phyloP scores from a whole-genome alignment of 2,113 vertebrate genomes.

The Silurus meridionalis region DNA sequence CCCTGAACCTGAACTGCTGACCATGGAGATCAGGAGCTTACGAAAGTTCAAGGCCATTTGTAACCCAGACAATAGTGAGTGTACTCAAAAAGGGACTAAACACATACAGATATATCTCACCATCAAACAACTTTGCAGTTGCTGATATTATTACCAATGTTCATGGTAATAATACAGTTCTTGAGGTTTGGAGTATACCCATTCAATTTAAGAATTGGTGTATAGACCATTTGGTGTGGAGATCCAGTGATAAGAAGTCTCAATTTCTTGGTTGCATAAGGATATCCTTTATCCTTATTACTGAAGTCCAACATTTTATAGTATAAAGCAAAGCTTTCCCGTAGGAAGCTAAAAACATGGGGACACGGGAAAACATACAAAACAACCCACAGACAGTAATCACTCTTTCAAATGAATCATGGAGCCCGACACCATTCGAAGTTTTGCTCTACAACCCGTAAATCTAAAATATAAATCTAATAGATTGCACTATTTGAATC shows the following conservation, averaged over 20 bases:
- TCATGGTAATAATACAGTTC: background rate
- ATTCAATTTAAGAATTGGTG: too few species aligned
- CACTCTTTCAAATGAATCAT: background rate
- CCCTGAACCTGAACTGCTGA: constrained; percentile 35
- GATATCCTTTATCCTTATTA: background rate
- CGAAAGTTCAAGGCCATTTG: fast-evolving
- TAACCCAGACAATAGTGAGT: background rate
- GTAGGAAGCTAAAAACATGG: background rate
- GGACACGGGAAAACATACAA: background rate
- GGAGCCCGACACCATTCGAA: background rate
- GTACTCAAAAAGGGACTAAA: background rate
- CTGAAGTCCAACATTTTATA: background rate
- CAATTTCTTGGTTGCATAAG: too few species aligned
- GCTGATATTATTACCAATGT: background rate
- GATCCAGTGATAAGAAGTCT: background rate
- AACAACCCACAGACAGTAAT: background rate
- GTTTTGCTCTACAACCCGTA: background rate
- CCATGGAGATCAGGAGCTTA: constrained; percentile 29
- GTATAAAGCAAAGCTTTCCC: background rate
- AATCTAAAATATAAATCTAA: background rate
- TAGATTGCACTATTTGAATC: background rate
- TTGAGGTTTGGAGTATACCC: background rate
- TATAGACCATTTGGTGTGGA: too few species aligned
- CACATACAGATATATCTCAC: background rate
- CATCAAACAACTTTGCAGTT: background rate